Base-by-base conservation (phyloP, 2,797 vertebrate genomes). In the Danio albolineatus region DNA sequence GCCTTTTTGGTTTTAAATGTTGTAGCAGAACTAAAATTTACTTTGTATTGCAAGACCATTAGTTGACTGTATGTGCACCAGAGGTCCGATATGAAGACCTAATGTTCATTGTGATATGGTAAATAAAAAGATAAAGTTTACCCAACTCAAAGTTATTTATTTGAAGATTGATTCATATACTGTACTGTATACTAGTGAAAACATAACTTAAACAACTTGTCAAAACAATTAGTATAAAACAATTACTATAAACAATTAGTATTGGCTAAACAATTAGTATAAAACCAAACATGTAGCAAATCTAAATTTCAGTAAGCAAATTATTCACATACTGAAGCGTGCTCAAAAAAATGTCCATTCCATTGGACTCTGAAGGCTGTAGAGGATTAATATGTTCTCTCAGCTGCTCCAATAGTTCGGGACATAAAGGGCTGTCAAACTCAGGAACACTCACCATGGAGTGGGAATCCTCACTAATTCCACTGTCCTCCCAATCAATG, bases 321-420 rank as follows among this genome's bases (percentile, higher is more conserved):
- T 56, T 74, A 21, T 74, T 12, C 4, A 61, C 72, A 74, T 60
- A 74, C 21, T 59, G 56, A 28, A 74, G 38, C 60, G 41, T 74
- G 16, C 8, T 48, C 41, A 74, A 61, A 19, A 4, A 74, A 60
- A 61, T 57, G 71, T 61, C 57, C 39, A 60, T 46, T 43, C 57
- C 72, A 74, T 73, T 56, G 38, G 36, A 21, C 4, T 43, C 51
- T 41, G 70, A 73, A n/a, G 39, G 70, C 21, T 59, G 70, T 54
- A 59, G 16, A 21, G 43, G 57, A 41, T 74, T 28, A 39, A 74
- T 74, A n/a, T 73, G 53, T 73, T 62, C 21, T 43, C 44, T 60
- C 19, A 60, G 41, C 28, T 17, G 19, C 56, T 38, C 56, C 9
- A 48, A 9, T 73, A 74, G 41, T 17, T 62, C 51, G 16, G 51